These are phyloP conservation scores for Perognathus longimembris DNA, from an alignment of 2,113 vertebrate species.

Conservation along the genomic window DNA sequence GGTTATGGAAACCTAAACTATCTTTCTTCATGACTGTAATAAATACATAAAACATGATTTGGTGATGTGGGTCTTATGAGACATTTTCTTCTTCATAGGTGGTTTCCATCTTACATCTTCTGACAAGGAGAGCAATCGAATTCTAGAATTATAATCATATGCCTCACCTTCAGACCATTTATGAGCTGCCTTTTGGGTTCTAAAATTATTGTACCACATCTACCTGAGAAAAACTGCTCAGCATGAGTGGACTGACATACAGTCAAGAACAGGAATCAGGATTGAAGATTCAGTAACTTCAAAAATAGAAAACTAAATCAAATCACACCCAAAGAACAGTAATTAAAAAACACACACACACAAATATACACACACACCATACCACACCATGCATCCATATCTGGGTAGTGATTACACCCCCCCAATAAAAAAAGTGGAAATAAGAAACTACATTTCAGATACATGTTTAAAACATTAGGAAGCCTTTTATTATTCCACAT, in stretches of 20 bases:
- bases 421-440: constrained; percentile 10
- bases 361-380: background rate
- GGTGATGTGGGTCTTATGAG: background rate
- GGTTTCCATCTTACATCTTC: background rate
- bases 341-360: constrained; percentile 21
- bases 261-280: background rate
- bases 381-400: too few relatives aligned
- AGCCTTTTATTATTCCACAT: background rate
- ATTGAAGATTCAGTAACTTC: background rate
- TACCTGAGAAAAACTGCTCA: background rate
- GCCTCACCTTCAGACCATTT: background rate
- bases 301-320: constrained; percentile 7
- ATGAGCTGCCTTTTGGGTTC: background rate
- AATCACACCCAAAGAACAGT: background rate
- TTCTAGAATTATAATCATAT: constrained; percentile 24
- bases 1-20: background rate
- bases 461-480: background rate
- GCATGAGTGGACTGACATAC: background rate
- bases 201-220: constrained; percentile 26
- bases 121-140: background rate
- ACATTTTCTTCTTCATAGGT: constrained; percentile 46
- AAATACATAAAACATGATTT: constrained; percentile 36
- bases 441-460: background rate
- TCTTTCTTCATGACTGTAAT: constrained; percentile 22
- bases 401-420: background rate